Base-by-base conservation (phyloP, 2,888 invertebrate genomes). In the Smittia sp. region DNA sequence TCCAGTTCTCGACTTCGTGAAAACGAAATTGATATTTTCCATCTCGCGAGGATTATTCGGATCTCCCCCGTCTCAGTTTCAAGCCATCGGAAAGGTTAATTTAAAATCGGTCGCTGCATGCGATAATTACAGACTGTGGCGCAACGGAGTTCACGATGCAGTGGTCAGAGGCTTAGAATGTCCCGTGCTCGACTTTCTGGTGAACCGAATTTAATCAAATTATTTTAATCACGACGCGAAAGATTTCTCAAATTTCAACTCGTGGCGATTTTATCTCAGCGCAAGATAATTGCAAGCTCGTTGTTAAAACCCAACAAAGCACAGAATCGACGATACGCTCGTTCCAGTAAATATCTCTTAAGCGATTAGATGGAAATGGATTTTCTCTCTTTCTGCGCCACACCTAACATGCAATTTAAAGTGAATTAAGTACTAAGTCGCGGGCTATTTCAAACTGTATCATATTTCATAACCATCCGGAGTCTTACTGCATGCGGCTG, bases 321-420 rank as follows among this genome's bases (percentile, higher is more conserved):
- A 13, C 46, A 46, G 15, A 15, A 46, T n/a, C 46, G 46, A 15
- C 13, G 15, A 46, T 46, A n/a, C n/a, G 13, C 11, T 46, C 13
- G 15, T 46, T n/a, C 13, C 6, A 11, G 46, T 3, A n/a, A 46
- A 46, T n/a, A 46, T 46, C 46, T 46, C 15, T 46, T 46, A 46
- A 15, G n/a, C 13, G 46, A 46, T 46, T 46, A 46, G 46, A 46
- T 46, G 32, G 46, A 46, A 15, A 46, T 46, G 15, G 46, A 11
- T 46, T n/a, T n/a, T 46, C 11, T 46, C 15, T 46, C 46, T 46
- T 9, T 46, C 11, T 22, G n/a, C n/a, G 58, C 58, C 58, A 58
- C 58, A 22, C 58, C 58, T 58, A 58, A 58, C 58, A 58, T 58
- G 58, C 58, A 58, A 58, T 58, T 58, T 58, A 22, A 58, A 20